Percentiles rank a stretch among this genome's conserved stretches.
Evolutionary conservation across 2,888 invertebrate species (phyloP).

Genomic region (Orthosia gracilis): DNA sequence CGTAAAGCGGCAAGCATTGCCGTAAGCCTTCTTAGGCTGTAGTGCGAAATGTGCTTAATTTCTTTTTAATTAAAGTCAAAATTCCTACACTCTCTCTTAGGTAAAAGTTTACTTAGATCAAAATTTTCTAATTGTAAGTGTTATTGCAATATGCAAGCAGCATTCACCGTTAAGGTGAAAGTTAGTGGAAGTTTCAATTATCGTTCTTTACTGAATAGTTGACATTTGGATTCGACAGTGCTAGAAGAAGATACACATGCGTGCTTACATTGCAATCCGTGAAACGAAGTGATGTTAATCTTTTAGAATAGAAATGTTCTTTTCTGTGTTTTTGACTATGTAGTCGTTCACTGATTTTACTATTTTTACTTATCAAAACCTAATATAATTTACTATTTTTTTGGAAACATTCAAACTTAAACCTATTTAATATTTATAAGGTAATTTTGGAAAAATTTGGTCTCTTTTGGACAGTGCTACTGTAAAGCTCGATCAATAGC

Average conservation of each 20-base stretch:
- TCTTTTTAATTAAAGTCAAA: conserved; percentile 66
- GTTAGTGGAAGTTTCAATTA: conserved; percentile 80
- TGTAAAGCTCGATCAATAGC: conserved; percentile 11
- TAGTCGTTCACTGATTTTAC: conserved; percentile 15
- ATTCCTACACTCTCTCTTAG: conserved; percentile 57
- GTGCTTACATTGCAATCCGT: conserved; percentile 88
- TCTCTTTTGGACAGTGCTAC: not conserved
- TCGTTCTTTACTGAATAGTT: conserved; percentile 66
- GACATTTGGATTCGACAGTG: conserved; percentile 76
- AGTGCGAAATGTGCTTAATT: conserved; percentile 84
- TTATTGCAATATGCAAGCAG: conserved; percentile 85
- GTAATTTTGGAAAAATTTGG: not conserved
- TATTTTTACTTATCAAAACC: conserved; percentile 25
- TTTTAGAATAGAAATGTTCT: conserved; percentile 71
- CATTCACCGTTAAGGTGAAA: conserved; percentile 87
- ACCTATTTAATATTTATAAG: not conserved
- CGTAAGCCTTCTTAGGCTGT: conserved; percentile 81
- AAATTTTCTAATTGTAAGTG: conserved; percentile 68
- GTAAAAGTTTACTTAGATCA: conserved; percentile 38
- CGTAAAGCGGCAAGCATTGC: conserved; percentile 89
- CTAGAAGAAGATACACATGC: conserved; percentile 87
- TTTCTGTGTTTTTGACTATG: conserved; percentile 79
- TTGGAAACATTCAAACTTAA: not conserved
- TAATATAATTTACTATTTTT: not conserved
- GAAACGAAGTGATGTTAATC: conserved; percentile 85